Percentiles rank a stretch among this genome's conserved stretches.
Evolutionary conservation across 1,140 invertebrate genomes (phyloP).

Genomic region (Panagrolaimus sp.): DNA sequence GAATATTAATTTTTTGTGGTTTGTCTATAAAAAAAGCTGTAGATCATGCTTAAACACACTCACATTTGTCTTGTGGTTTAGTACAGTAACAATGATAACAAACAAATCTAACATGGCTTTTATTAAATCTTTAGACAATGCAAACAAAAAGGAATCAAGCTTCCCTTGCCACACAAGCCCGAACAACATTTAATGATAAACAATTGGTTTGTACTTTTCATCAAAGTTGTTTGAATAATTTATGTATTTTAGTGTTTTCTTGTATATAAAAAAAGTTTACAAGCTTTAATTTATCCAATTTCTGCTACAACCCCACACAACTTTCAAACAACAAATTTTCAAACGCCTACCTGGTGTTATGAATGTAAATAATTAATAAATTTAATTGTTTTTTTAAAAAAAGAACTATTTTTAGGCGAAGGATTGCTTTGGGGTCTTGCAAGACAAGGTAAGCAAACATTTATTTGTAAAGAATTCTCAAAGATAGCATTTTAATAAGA

Average conservation of each 20-base stretch:
- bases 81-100: no score
- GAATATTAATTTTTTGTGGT: no score
- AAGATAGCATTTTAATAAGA: no score
- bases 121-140: constrained; percentile 74
- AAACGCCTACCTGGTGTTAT: constrained; percentile 97
- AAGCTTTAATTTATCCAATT: constrained; percentile 88
- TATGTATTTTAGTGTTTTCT: constrained; percentile 85
- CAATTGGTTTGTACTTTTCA: constrained; percentile 73
- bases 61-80: neutral
- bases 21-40: no score
- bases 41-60: neutral
- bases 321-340: constrained; percentile 96
- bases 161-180: constrained; percentile 84
- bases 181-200: constrained; percentile 92
- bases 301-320: constrained; percentile 98
- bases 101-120: neutral
- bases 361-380: constrained; percentile 99
- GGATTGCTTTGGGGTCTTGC: constrained; percentile 97
- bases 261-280: constrained; percentile 98
- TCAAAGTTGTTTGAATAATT: neutral
- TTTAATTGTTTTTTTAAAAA: constrained; percentile 61
- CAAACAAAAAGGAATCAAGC: constrained; percentile 90
- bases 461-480: constrained; percentile 16
- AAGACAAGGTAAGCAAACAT: constrained; percentile 72
- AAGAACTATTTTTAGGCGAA: constrained; percentile 62